Evolutionary conservation across 1,140 invertebrate species (phyloP).

Genomic region (Rhynchophorus ferrugineus): DNA sequence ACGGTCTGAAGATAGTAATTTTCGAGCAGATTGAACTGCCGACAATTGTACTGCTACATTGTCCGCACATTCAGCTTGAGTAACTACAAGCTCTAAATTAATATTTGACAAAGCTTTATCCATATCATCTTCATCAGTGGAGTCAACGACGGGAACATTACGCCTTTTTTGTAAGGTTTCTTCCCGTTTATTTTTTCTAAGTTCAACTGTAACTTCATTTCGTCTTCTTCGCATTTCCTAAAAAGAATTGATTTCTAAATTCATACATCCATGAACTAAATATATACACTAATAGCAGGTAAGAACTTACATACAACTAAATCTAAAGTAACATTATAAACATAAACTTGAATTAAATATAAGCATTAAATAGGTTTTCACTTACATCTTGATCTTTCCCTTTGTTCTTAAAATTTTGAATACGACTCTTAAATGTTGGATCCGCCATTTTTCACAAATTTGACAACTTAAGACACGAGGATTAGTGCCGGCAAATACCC

Average conservation of each 20-base stretch:
- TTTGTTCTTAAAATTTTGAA: conserved; percentile 94
- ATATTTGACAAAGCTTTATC: conserved; percentile 58
- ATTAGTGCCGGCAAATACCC: background rate
- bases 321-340: no score
- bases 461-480: conserved; percentile 30
- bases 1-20: conserved; percentile 91
- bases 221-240: conserved; percentile 92
- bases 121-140: conserved; percentile 72
- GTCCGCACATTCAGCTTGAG: conserved; percentile 60
- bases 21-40: conserved; percentile 82
- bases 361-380: no score
- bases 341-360: no score
- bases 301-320: no score
- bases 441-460: conserved; percentile 67
- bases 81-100: conserved; percentile 63
- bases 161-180: conserved; percentile 91
- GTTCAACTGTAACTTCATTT: conserved; percentile 91
- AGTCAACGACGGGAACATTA: conserved; percentile 81
- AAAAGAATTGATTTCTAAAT: conserved; percentile 8
- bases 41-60: conserved; percentile 66
- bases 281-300: no score
- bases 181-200: conserved; percentile 95
- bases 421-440: conserved; percentile 68
- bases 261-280: background rate
- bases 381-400: conserved; percentile 94